These are phyloP conservation scores for Allolobophora icterica DNA, from an alignment of 2,888 invertebrate genomes.

Conservation along the genomic window DNA sequence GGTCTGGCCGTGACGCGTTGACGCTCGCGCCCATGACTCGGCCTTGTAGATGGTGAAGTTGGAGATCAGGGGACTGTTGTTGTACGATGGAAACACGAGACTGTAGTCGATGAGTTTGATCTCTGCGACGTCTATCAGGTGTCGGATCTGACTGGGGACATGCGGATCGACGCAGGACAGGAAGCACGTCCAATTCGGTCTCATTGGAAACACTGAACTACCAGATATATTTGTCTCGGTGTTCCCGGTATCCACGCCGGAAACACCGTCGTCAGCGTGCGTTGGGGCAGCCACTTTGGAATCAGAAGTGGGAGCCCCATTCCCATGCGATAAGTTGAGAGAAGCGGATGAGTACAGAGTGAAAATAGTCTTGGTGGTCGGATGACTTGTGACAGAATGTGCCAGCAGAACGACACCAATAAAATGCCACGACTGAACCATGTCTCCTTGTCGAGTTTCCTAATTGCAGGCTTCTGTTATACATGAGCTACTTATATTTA, in stretches of 20 bases:
- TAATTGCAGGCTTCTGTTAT: too few relatives aligned
- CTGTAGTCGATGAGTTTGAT: slow-evolving; percentile 47
- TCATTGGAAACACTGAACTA: background rate
- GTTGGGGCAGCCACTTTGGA: background rate
- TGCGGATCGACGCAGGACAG: background rate
- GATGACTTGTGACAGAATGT: background rate
- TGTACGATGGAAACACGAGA: slow-evolving; percentile 43
- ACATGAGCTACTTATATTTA: too few relatives aligned
- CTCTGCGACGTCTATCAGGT: slow-evolving; percentile 36
- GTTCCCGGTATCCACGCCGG: background rate
- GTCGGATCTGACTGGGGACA: background rate
- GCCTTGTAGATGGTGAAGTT: slow-evolving; percentile 37
- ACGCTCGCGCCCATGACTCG: slow-evolving; percentile 50
- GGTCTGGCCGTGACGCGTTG: slow-evolving; percentile 59
- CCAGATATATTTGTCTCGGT: background rate
- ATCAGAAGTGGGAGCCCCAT: background rate
- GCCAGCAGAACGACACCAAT: background rate
- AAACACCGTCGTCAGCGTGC: background rate
- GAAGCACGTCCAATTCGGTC: background rate
- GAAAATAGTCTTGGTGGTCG: background rate
- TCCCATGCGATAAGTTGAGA: background rate
- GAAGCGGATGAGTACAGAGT: background rate
- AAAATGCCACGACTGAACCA: background rate
- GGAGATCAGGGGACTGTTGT: slow-evolving; percentile 42
- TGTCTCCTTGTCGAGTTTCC: background rate